Percentiles rank a stretch among this genome's conserved stretches.
Evolutionary conservation across 2,888 invertebrate genomes (phyloP).

Genomic region (Ophion ellenae): DNA sequence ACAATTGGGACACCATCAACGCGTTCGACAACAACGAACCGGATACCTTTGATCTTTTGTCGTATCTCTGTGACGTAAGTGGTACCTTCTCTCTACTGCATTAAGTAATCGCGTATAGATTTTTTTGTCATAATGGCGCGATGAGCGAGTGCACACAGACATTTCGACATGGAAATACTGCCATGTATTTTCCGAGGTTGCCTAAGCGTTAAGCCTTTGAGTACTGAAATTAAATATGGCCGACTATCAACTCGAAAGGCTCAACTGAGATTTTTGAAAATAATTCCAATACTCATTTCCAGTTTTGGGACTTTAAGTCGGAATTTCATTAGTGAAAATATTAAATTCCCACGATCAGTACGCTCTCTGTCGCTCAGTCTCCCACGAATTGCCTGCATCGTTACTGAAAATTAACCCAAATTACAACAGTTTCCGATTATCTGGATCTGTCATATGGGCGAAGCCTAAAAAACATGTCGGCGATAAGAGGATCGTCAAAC

Average conservation of each 20-base stretch:
- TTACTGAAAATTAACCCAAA: conserved; percentile 7
- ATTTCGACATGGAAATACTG: too few species aligned
- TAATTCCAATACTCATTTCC: not conserved
- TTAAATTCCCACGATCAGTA: too few species aligned
- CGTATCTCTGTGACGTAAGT: conserved; percentile 82
- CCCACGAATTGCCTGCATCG: not conserved
- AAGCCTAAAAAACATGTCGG: too few species aligned
- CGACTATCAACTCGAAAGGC: too few species aligned
- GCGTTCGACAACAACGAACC: conserved; percentile 73
- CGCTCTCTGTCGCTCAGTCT: not conserved
- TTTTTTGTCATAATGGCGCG: not conserved
- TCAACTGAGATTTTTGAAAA: not conserved
- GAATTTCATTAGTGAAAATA: too few species aligned
- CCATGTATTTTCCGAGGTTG: too few species aligned
- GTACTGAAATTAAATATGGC: too few species aligned
- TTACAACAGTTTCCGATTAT: conserved; percentile 16
- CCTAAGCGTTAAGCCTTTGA: too few species aligned
- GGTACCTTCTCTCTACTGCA: not conserved
- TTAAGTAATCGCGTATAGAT: not conserved
- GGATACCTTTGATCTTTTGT: conserved; percentile 80
- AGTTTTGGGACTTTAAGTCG: too few species aligned
- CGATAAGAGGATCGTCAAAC: too few species aligned
- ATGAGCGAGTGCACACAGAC: not conserved
- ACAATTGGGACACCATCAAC: conserved; percentile 74
- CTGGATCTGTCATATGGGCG: too few species aligned